Conservation (phyloP, 2,888 invertebrate genomes). For the Nymphalis urticae region DNA sequence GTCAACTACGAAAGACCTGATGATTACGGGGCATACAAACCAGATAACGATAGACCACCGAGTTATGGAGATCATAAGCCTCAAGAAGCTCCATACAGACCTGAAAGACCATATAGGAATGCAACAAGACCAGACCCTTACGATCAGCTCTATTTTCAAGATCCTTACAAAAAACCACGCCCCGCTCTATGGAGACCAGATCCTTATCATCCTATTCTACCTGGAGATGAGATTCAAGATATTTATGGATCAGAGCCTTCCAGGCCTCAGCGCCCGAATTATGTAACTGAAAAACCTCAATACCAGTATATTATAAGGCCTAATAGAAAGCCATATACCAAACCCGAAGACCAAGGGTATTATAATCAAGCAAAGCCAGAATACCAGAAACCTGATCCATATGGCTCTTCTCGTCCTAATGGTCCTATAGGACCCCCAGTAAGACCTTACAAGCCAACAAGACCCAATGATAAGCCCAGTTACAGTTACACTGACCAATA, state of each 20-base stretch:
- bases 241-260: conserved; percentile 51
- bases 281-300: conserved; percentile 56
- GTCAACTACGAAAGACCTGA: conserved; percentile 58
- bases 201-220: conserved; percentile 48
- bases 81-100: conserved; percentile 59
- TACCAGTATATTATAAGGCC: conserved; percentile 67
- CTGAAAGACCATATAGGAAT: conserved; percentile 43
- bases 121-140: conserved; percentile 51
- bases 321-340: conserved; percentile 55
- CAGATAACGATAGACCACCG: conserved; percentile 57
- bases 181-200: conserved; percentile 52
- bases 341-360: conserved; percentile 45
- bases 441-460: conserved; percentile 51
- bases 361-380: conserved; percentile 42
- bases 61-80: conserved; percentile 55
- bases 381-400: conserved; percentile 44
- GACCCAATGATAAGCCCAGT: conserved; percentile 50
- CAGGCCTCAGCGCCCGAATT: conserved; percentile 45
- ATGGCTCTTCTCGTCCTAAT: conserved; percentile 38
- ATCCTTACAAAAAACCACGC: conserved; percentile 47
- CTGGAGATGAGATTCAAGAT: conserved; percentile 48
- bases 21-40: conserved; percentile 59
- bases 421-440: conserved; percentile 47
- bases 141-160: conserved; percentile 64
- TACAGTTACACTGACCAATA: conserved; percentile 61